phyloP scores from a whole-genome alignment of 2,797 vertebrate species.

The Bradypodion ventrale region DNA sequence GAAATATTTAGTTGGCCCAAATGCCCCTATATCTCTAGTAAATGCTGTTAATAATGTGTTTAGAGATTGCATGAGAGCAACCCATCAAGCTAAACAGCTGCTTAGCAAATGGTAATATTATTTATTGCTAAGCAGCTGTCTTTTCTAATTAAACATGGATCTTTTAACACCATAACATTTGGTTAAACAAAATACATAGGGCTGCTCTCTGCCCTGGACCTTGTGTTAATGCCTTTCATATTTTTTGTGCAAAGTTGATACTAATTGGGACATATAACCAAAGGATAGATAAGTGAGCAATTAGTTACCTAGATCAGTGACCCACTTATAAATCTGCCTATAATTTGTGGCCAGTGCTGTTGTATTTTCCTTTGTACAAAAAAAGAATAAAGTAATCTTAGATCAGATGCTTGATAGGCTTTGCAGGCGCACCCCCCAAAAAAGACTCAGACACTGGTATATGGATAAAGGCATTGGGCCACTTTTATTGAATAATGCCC shows the following conservation, averaged over 20 bases:
- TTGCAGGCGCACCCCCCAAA: too few relatives aligned
- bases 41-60: neutral
- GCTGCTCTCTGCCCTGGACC: constrained; percentile 1
- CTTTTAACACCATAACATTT: constrained; percentile 44
- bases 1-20: neutral
- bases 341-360: constrained; percentile 11
- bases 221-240: constrained; percentile 33
- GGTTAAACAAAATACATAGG: constrained; percentile 44
- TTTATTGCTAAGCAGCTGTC: constrained; percentile 42
- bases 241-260: constrained; percentile 18
- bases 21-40: neutral
- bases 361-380: neutral
- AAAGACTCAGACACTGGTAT: too few relatives aligned
- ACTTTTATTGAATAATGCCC: too few relatives aligned
- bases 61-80: neutral
- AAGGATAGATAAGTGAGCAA: constrained; percentile 28
- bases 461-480: too few relatives aligned
- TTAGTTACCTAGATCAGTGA: constrained; percentile 22
- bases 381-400: neutral
- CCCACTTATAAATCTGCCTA: constrained; percentile 22
- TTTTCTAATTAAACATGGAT: constrained; percentile 60
- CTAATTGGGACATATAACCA: constrained; percentile 12
- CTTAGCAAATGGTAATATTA: neutral
- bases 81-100: neutral
- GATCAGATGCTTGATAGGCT: neutral